Conservation (phyloP, 2,888 invertebrate species). For the Gryllus longicercus region DNA sequence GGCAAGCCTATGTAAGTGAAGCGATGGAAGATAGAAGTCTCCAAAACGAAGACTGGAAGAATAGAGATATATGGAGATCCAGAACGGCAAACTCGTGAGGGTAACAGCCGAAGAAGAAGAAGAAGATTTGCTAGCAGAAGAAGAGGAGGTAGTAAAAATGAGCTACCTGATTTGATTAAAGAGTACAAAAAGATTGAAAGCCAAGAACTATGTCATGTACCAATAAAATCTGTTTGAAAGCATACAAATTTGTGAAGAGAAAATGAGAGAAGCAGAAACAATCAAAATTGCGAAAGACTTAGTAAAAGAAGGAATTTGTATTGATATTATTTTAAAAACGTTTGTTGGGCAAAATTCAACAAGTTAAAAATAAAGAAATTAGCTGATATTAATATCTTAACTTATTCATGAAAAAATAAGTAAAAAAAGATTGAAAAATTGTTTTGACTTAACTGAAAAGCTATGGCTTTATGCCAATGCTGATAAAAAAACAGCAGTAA, state of each 20-base stretch:
- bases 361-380: constrained; percentile 23
- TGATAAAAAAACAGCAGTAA: constrained; percentile 27
- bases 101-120: too few relatives aligned
- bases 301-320: constrained; percentile 3
- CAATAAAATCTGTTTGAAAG: constrained; percentile 22
- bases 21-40: too few relatives aligned
- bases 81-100: too few relatives aligned
- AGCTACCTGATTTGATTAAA: neutral
- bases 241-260: constrained; percentile 21
- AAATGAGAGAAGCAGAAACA: too few relatives aligned
- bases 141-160: too few relatives aligned
- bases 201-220: constrained; percentile 21
- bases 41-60: too few relatives aligned
- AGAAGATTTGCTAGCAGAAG: too few relatives aligned
- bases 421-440: constrained; percentile 28
- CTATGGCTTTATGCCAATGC: constrained; percentile 27
- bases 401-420: constrained; percentile 21
- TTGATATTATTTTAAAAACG: constrained; percentile 18
- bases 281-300: neutral
- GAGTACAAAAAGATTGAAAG: constrained; percentile 24
- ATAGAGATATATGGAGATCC: too few relatives aligned
- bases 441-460: constrained; percentile 26
- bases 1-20: too few relatives aligned
- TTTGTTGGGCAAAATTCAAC: neutral
- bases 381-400: constrained; percentile 26